phyloP scores from a whole-genome alignment of 2,797 vertebrate genomes.

The Sebastes goodei region DNA sequence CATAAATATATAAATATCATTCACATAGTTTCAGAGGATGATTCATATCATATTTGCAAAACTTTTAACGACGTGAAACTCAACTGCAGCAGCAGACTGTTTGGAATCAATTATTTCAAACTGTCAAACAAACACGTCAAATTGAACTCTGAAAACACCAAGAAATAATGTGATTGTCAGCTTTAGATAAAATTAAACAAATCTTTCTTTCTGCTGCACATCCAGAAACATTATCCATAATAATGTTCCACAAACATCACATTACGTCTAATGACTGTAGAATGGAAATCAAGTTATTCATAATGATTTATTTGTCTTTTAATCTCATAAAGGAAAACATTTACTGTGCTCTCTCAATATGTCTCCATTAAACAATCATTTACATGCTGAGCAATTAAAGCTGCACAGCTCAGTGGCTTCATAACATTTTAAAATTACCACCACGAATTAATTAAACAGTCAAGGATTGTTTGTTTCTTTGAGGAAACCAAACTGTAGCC shows the following conservation, averaged over 20 bases:
- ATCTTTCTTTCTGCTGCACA: neutral
- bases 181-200: neutral
- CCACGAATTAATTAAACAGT: neutral
- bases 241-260: neutral
- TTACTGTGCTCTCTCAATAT: neutral
- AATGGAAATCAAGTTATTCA: neutral
- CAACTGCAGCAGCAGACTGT: neutral
- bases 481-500: neutral
- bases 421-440: neutral
- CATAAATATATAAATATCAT: neutral
- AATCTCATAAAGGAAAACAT: neutral
- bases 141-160: neutral
- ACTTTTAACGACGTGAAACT: neutral
- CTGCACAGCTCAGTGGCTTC: neutral
- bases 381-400: constrained; percentile 2
- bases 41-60: neutral
- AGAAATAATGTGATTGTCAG: neutral
- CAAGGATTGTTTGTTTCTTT: neutral
- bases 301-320: neutral
- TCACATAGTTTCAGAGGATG: neutral
- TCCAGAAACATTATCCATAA: neutral
- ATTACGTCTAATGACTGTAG: neutral
- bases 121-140: neutral
- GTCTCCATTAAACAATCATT: constrained; percentile 1
- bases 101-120: neutral